Evolutionary conservation across 2,888 invertebrate genomes (phyloP).

Genomic region (Pristionchus mayeri): DNA sequence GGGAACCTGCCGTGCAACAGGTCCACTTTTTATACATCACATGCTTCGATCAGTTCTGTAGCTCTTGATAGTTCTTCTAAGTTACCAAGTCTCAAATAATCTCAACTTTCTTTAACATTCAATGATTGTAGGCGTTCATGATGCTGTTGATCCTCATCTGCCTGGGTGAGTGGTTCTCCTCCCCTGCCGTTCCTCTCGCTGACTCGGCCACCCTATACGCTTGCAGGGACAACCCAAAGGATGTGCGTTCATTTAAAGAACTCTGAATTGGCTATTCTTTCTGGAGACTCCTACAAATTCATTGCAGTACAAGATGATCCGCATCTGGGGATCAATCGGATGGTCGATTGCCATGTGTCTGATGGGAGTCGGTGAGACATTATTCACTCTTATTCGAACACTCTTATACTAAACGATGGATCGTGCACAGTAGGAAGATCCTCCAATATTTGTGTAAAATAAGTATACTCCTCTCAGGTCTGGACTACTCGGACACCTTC

Average conservation of each 20-base stretch:
- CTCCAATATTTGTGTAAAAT: too few relatives aligned
- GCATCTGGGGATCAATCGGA: constrained; percentile 97
- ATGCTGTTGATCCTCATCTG: constrained; percentile 88
- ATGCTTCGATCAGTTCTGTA: too few relatives aligned
- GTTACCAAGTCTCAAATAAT: too few relatives aligned
- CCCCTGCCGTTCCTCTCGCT: constrained; percentile 71
- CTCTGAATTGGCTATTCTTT: background rate
- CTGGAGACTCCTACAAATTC: background rate
- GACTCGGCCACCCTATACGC: constrained; percentile 74
- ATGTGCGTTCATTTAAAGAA: constrained; percentile 55
- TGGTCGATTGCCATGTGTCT: constrained; percentile 99
- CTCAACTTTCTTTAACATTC: too few relatives aligned
- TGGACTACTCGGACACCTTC: constrained; percentile 96
- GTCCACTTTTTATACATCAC: too few relatives aligned
- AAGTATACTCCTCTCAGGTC: constrained; percentile 78
- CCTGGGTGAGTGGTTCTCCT: constrained; percentile 94
- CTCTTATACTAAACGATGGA: too few relatives aligned
- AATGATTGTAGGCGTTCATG: constrained; percentile 85
- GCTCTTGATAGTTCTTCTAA: too few relatives aligned
- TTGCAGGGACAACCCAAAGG: constrained; percentile 70
- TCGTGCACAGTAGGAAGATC: too few relatives aligned
- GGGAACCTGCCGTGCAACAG: constrained; percentile 86
- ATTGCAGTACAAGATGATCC: constrained; percentile 87
- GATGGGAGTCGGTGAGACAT: constrained; percentile 86
- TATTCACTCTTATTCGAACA: background rate